Conservation (phyloP, 2,888 invertebrate species). For the Meloe dianella region DNA sequence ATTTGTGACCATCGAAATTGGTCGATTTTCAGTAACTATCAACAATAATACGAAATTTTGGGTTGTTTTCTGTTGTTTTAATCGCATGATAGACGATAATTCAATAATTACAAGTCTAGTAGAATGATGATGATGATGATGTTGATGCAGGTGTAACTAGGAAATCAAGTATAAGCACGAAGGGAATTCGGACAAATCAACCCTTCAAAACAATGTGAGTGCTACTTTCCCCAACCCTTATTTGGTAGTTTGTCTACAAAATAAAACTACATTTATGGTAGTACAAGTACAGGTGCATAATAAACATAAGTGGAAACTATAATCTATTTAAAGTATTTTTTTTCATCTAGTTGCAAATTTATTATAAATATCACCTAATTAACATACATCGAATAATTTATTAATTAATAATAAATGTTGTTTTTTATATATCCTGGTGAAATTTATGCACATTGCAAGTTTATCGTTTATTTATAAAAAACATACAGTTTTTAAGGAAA, state of each 20-base stretch:
- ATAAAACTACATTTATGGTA: not conserved
- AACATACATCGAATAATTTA: conserved; percentile 16
- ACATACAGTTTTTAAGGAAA: conserved; percentile 11
- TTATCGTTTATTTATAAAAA: not conserved
- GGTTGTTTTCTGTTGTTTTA: conserved; percentile 16
- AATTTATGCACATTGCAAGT: conserved; percentile 4
- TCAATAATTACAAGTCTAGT: conserved; percentile 29
- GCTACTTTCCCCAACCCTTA: not conserved
- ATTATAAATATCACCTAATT: conserved; percentile 17
- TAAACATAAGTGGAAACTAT: conserved; percentile 17
- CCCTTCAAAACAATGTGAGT: not conserved
- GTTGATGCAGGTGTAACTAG: conserved; percentile 27
- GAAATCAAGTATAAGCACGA: not conserved
- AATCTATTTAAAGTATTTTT: conserved; percentile 22
- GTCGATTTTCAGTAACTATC: not conserved
- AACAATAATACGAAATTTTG: conserved; percentile 24
- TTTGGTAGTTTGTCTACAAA: not conserved
- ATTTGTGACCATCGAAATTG: too few species aligned
- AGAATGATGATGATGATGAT: not conserved
- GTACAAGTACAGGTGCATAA: not conserved
- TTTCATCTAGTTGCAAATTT: conserved; percentile 19
- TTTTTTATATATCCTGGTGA: not conserved
- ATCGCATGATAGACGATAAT: conserved; percentile 31
- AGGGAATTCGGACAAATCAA: not conserved
- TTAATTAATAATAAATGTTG: not conserved